phyloP scores from a whole-genome alignment of 2,888 invertebrate genomes.

The Agriopis aurantiaria region DNA sequence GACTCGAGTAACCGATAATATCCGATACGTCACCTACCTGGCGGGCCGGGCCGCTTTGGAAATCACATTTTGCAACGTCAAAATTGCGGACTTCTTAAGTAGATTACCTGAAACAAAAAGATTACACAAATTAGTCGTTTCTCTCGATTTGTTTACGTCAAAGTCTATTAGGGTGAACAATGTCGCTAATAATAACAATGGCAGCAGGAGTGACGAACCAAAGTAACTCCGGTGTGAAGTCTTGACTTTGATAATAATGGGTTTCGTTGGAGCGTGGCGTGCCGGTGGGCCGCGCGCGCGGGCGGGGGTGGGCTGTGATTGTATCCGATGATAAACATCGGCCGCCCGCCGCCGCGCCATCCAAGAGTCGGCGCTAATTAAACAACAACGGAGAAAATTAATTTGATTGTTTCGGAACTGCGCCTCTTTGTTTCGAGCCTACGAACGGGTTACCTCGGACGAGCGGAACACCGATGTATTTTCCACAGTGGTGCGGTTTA shows the following conservation, averaged over 20 bases:
- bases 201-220: constrained; percentile 81
- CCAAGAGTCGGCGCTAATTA: constrained; percentile 84
- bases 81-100: constrained; percentile 53
- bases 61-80: constrained; percentile 46
- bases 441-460: constrained; percentile 76
- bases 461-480: constrained; percentile 59
- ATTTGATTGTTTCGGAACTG: constrained; percentile 84
- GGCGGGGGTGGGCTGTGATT: constrained; percentile 68
- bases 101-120: constrained; percentile 82
- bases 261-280: constrained; percentile 71
- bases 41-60: constrained; percentile 25
- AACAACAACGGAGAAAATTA: constrained; percentile 86
- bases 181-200: constrained; percentile 81
- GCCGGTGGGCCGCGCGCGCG: constrained; percentile 53
- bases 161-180: constrained; percentile 78
- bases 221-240: constrained; percentile 80
- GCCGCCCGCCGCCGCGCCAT: constrained; percentile 77
- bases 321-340: constrained; percentile 85
- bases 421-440: constrained; percentile 77
- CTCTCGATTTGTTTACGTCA: constrained; percentile 74
- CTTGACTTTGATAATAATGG: constrained; percentile 85
- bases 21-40: constrained; percentile 45
- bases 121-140: constrained; percentile 73
- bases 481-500: constrained; percentile 63
- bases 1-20: constrained; percentile 46